Conservation (phyloP, 2,888 invertebrate genomes). For the Nomada ruficornis region DNA sequence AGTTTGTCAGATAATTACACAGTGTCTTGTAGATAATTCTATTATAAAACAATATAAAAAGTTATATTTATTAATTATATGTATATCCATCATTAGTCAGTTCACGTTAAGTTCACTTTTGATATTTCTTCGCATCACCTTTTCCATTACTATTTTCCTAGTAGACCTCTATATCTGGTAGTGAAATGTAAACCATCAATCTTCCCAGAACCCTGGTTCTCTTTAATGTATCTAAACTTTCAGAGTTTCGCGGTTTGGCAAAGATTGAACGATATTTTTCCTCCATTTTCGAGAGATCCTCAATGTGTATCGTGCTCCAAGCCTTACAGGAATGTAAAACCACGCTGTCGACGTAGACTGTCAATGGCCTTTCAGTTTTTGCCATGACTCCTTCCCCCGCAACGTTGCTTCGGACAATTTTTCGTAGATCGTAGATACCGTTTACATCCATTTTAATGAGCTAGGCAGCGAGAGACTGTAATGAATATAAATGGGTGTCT, state of each 20-base stretch:
- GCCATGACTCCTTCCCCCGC: not conserved
- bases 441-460: conserved; percentile 54
- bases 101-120: too few relatives aligned
- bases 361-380: conserved; percentile 34
- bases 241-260: not conserved
- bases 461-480: conserved; percentile 14
- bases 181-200: not conserved
- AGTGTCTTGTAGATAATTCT: too few relatives aligned
- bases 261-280: conserved; percentile 20
- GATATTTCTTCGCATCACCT: too few relatives aligned
- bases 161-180: too few relatives aligned
- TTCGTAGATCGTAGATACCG: conserved; percentile 48
- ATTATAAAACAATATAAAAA: too few relatives aligned
- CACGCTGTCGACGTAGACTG: conserved; percentile 16
- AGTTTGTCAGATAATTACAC: too few relatives aligned
- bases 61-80: not conserved
- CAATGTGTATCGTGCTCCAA: not conserved
- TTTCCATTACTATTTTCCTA: too few relatives aligned
- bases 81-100: not conserved
- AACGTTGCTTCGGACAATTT: conserved; percentile 27
- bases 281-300: conserved; percentile 13
- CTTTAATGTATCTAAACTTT: conserved; percentile 15
- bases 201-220: not conserved
- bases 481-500: conserved; percentile 48
- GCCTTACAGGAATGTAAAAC: conserved; percentile 10